A percentile compares a stretch with the other conserved stretches of the same genome.
Evolutionary conservation across 92 coral and sea anemone species (phyloP).

Genomic region (Bergia puertoricense): DNA sequence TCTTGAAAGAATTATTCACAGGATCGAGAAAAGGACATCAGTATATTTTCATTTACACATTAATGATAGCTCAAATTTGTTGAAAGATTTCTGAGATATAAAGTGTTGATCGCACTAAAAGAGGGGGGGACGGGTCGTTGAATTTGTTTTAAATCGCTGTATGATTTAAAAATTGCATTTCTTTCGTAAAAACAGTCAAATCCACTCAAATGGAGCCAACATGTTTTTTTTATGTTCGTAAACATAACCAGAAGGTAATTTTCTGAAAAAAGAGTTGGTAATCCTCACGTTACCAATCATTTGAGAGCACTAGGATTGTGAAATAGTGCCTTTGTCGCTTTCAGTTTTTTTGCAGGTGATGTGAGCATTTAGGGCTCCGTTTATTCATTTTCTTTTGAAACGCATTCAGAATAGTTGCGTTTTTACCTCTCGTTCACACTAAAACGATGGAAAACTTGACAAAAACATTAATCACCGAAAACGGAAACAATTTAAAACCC

Average conservation of each 20-base stretch:
- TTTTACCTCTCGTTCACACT: neutral
- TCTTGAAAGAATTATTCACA: slow-evolving; percentile 37
- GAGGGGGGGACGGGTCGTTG: neutral
- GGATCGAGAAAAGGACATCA: neutral
- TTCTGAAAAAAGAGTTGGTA: neutral
- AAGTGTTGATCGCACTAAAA: slow-evolving; percentile 20
- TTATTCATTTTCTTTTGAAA: too few species aligned
- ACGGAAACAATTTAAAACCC: too few species aligned
- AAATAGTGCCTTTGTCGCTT: neutral
- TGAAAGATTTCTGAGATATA: slow-evolving; percentile 27
- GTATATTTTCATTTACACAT: neutral
- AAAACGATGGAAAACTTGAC: neutral
- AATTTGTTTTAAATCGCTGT: neutral
- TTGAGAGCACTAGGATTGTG: neutral
- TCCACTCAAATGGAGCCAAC: neutral
- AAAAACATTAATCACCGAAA: too few species aligned
- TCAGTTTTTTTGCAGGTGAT: neutral
- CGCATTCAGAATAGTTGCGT: too few species aligned
- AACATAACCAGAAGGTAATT: neutral
- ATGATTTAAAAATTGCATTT: neutral
- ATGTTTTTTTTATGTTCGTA: neutral
- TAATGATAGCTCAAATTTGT: slow-evolving; percentile 18
- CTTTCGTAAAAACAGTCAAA: neutral
- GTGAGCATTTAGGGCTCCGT: neutral
- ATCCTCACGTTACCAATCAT: neutral